Conservation (phyloP, 2,888 invertebrate species). For the Ormyrus pomaceus region DNA sequence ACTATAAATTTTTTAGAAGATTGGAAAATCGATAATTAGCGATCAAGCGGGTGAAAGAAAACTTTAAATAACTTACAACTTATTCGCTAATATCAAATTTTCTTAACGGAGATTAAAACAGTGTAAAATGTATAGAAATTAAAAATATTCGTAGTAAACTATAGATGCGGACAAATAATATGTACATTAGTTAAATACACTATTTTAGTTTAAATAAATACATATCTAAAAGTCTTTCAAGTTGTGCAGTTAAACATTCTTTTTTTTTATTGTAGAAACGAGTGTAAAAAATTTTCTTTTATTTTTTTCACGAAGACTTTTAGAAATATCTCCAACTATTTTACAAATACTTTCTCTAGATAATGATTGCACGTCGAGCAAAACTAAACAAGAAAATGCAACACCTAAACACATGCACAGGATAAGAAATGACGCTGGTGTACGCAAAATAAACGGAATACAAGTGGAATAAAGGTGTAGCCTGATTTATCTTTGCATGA, state of each 20-base stretch:
- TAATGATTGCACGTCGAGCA: constrained; percentile 45
- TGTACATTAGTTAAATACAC: constrained; percentile 37
- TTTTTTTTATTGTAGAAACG: constrained; percentile 18
- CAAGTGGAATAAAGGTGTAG: constrained; percentile 9
- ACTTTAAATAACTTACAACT: constrained; percentile 7
- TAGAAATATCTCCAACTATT: constrained; percentile 52
- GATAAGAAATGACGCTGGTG: constrained; percentile 26
- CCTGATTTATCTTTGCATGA: constrained; percentile 22
- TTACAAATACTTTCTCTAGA: constrained; percentile 54
- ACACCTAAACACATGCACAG: constrained; percentile 46
- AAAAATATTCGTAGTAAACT: constrained; percentile 37
- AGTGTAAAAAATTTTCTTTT: constrained; percentile 26
- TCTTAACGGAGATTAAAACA: constrained; percentile 23
- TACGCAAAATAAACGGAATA: background rate
- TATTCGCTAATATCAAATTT: constrained; percentile 16
- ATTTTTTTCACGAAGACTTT: constrained; percentile 31
- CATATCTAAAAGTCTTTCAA: constrained; percentile 45
- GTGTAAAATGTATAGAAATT: constrained; percentile 34
- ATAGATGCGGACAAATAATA: constrained; percentile 23
- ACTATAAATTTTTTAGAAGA: constrained; percentile 6
- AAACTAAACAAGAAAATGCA: constrained; percentile 35
- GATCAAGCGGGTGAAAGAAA: constrained; percentile 1
- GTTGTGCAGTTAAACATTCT: constrained; percentile 27
- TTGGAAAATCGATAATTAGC: constrained; percentile 15
- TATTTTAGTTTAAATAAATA: constrained; percentile 49